These are phyloP conservation scores for Eurytoma adleriae DNA, from an alignment of 2,888 invertebrate genomes.

Conservation along the genomic window DNA sequence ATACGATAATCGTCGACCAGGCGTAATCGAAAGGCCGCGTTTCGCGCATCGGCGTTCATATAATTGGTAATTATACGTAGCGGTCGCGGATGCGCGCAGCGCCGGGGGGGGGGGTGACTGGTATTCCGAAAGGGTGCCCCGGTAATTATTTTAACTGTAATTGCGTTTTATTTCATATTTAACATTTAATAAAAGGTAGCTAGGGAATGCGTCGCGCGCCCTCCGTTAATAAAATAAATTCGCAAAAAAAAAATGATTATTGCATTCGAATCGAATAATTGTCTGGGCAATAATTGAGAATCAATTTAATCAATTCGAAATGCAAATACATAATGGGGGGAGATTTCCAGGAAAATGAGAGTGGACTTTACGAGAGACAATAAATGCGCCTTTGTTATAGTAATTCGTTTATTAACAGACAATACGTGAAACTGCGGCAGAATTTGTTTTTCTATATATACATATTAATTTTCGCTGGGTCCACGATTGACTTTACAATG, in stretches of 20 bases:
- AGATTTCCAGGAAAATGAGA: not conserved
- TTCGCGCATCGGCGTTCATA: not conserved
- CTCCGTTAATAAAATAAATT: constrained; percentile 22
- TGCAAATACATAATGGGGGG: not conserved
- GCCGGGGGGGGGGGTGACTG: not conserved
- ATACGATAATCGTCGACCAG: constrained; percentile 36
- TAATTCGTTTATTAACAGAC: constrained; percentile 47
- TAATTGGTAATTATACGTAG: constrained; percentile 41
- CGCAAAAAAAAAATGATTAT: constrained; percentile 8
- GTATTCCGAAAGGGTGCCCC: not conserved
- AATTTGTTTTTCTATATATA: constrained; percentile 16
- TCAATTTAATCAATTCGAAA: constrained; percentile 14
- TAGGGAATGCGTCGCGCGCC: not conserved
- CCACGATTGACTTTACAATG: too few species aligned
- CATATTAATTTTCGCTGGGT: not conserved
- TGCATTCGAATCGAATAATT: constrained; percentile 17
- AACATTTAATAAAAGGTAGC: constrained; percentile 45
- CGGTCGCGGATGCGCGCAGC: not conserved
- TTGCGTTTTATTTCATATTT: constrained; percentile 47
- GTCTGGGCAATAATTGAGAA: not conserved
- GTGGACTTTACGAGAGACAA: not conserved
- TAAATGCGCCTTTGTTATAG: constrained; percentile 1
- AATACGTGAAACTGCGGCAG: not conserved
- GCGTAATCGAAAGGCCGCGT: constrained; percentile 31
- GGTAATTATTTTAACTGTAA: constrained; percentile 49